Conservation (phyloP, 1,140 invertebrate genomes). For the Chrysomallon squamiferum region DNA sequence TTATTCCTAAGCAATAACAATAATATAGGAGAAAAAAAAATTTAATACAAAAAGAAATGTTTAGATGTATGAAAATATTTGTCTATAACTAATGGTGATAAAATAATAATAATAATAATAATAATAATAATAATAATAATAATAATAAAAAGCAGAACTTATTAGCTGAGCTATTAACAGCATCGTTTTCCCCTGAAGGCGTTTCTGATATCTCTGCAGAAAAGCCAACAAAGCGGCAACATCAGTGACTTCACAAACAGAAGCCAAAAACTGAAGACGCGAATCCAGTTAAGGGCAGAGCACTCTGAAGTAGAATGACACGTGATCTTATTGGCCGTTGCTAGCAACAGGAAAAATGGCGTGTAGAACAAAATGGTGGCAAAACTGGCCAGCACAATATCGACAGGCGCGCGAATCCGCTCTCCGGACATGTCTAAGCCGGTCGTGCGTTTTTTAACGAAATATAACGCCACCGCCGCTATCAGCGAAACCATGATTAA, state of each 20-base stretch:
- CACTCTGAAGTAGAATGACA: neutral
- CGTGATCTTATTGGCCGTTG: neutral
- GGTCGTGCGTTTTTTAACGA: neutral
- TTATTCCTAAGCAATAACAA: too few species aligned
- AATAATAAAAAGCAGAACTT: too few species aligned
- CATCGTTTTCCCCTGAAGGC: neutral
- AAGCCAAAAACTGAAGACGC: neutral
- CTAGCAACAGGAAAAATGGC: neutral
- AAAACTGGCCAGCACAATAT: neutral
- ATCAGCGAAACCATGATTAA: neutral
- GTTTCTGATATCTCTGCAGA: neutral
- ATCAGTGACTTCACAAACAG: neutral
- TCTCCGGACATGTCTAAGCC: slow-evolving; percentile 1
- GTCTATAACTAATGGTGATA: too few species aligned
- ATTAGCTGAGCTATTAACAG: too few species aligned
- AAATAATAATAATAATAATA: too few species aligned
- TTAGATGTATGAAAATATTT: too few species aligned
- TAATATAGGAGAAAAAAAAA: too few species aligned
- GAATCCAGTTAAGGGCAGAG: neutral
- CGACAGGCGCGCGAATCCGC: neutral
- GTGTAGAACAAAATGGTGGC: slow-evolving; percentile 4
- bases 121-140: too few species aligned
- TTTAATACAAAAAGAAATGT: too few species aligned
- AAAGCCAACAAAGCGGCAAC: neutral
- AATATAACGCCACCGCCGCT: neutral